Evolutionary conservation across 2,888 invertebrate species (phyloP).

Genomic region (Chromoteleia sp.): DNA sequence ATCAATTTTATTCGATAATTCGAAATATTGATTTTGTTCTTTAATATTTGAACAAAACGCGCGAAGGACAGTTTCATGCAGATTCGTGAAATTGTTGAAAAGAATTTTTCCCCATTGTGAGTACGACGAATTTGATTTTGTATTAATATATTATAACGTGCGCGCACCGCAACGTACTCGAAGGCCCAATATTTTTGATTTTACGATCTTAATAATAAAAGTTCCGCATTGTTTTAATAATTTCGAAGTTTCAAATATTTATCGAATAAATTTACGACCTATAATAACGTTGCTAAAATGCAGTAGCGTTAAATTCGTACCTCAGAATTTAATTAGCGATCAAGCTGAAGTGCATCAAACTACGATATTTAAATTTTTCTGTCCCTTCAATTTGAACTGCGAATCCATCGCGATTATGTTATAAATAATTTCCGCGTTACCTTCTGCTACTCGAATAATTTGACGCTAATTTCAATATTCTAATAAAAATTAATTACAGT

Average conservation of each 20-base stretch:
- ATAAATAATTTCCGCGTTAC: no score
- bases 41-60: constrained; percentile 33
- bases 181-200: neutral
- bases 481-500: neutral
- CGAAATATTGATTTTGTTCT: constrained; percentile 40
- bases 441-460: no score
- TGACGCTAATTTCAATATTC: no score
- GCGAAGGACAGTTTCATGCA: constrained; percentile 17
- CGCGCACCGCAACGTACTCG: neutral
- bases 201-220: constrained; percentile 18
- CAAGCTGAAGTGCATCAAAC: neutral
- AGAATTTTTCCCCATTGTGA: constrained; percentile 12
- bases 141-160: constrained; percentile 25
- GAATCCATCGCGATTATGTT: neutral
- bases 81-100: constrained; percentile 24
- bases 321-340: constrained; percentile 26
- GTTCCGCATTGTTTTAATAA: constrained; percentile 23
- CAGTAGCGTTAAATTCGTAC: constrained; percentile 4
- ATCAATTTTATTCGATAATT: constrained; percentile 48
- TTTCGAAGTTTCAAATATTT: constrained; percentile 7
- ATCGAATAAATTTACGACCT: constrained; percentile 2
- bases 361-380: constrained; percentile 7
- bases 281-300: constrained; percentile 16
- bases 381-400: neutral
- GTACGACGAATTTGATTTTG: constrained; percentile 16